Percentiles rank a stretch among this genome's conserved stretches.
These are phyloP conservation scores for Erpobdella octoculata DNA, from an alignment of 2,888 invertebrate species.

Conservation along the genomic window DNA sequence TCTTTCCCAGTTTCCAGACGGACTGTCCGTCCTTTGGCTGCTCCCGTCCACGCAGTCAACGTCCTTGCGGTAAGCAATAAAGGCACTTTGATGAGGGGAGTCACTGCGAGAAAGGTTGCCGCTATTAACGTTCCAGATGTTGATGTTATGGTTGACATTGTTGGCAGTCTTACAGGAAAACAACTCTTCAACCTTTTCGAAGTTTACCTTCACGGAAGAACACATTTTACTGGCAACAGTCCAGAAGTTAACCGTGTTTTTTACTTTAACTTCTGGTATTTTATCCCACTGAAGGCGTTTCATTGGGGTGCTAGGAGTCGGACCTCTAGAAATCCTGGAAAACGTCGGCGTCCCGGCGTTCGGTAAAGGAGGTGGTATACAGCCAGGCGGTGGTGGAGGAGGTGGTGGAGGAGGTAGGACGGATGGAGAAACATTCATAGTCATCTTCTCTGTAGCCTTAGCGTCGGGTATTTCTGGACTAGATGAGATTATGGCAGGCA, in stretches of 20 bases:
- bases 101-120: background rate
- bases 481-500: too few relatives aligned
- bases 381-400: constrained; percentile 32
- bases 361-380: constrained; percentile 34
- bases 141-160: constrained; percentile 13
- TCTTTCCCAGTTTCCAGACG: constrained; percentile 38
- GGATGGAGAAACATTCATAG: too few relatives aligned
- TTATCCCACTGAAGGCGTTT: constrained; percentile 96
- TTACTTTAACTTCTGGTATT: constrained; percentile 70
- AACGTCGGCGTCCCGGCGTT: constrained; percentile 36
- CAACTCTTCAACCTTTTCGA: constrained; percentile 48
- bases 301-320: constrained; percentile 87
- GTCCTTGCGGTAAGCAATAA: background rate
- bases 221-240: constrained; percentile 57
- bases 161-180: constrained; percentile 41
- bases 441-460: too few relatives aligned
- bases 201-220: constrained; percentile 43
- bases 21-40: constrained; percentile 34
- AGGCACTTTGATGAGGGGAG: background rate
- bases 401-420: constrained; percentile 39
- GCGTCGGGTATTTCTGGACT: too few relatives aligned
- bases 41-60: too few relatives aligned
- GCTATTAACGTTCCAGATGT: constrained; percentile 12
- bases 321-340: constrained; percentile 48
- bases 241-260: constrained; percentile 87